phyloP scores from a whole-genome alignment of 64 coral and sea anemone species.

The Stichodactyla mertensii region DNA sequence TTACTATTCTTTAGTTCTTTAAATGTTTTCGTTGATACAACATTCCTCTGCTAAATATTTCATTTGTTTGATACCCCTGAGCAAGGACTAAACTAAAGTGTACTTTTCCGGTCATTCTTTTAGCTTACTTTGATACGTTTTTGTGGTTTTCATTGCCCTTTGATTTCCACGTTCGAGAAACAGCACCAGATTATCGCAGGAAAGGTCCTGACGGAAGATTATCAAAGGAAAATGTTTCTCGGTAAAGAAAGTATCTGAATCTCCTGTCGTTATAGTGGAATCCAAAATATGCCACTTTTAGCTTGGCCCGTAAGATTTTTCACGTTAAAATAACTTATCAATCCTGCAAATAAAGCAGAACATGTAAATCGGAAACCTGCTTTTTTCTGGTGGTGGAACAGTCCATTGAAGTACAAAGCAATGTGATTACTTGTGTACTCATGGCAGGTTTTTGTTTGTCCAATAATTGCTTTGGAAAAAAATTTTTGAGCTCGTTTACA shows the following conservation, averaged over 20 bases:
- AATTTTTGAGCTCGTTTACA: not conserved
- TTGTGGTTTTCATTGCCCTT: constrained; percentile 13
- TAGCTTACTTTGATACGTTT: not conserved
- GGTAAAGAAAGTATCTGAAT: no score
- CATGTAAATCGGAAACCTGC: not conserved
- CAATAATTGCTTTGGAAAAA: not conserved
- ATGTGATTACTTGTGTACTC: not conserved
- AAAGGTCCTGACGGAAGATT: no score
- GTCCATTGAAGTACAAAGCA: not conserved
- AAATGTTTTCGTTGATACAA: not conserved
- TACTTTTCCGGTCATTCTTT: not conserved
- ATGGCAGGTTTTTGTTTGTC: constrained; percentile 10
- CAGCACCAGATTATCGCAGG: not conserved
- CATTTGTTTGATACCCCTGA: not conserved
- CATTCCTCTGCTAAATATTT: constrained; percentile 6
- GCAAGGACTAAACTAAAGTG: not conserved
- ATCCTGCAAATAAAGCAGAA: not conserved
- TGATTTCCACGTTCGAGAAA: not conserved
- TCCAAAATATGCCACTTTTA: no score
- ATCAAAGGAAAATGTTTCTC: no score
- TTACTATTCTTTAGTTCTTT: not conserved
- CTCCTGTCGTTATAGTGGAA: no score
- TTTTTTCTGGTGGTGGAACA: not conserved
- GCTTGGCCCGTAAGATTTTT: not conserved
- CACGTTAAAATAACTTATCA: not conserved